Conservation (phyloP, 2,797 vertebrate genomes). For the Siniperca scherzeri region DNA sequence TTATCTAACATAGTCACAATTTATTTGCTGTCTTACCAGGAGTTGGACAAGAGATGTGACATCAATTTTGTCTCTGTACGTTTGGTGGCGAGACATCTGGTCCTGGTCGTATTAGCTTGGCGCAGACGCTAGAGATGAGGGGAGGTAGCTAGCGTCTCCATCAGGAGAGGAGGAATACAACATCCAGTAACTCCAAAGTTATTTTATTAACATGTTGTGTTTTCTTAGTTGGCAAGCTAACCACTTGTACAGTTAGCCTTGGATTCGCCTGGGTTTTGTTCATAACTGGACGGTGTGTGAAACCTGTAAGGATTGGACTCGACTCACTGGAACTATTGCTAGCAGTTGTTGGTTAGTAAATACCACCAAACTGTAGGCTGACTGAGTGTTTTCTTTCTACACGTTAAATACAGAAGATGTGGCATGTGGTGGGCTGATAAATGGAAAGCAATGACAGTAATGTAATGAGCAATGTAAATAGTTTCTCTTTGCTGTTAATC, state of each 20-base stretch:
- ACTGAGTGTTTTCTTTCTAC: not conserved
- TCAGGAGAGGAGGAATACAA: no score
- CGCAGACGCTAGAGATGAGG: no score
- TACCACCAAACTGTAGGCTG: not conserved
- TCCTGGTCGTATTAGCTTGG: no score
- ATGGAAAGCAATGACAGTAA: not conserved
- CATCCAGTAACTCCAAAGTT: not conserved
- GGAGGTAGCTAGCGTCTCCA: no score
- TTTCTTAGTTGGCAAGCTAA: not conserved
- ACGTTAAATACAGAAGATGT: not conserved
- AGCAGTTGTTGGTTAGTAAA: not conserved
- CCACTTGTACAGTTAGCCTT: not conserved
- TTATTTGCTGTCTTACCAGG: not conserved
- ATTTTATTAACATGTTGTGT: not conserved
- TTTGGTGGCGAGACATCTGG: no score
- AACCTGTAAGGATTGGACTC: not conserved
- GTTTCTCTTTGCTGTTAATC: not conserved
- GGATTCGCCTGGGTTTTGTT: not conserved
- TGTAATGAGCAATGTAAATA: not conserved
- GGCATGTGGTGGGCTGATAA: not conserved
- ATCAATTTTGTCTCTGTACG: no score
- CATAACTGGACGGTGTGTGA: not conserved
- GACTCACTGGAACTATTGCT: not conserved
- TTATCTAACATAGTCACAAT: not conserved
- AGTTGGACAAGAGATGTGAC: not conserved